These are phyloP conservation scores for Trachythela sp. DNA, from an alignment of 64 coral and sea anemone genomes.

Conservation along the genomic window DNA sequence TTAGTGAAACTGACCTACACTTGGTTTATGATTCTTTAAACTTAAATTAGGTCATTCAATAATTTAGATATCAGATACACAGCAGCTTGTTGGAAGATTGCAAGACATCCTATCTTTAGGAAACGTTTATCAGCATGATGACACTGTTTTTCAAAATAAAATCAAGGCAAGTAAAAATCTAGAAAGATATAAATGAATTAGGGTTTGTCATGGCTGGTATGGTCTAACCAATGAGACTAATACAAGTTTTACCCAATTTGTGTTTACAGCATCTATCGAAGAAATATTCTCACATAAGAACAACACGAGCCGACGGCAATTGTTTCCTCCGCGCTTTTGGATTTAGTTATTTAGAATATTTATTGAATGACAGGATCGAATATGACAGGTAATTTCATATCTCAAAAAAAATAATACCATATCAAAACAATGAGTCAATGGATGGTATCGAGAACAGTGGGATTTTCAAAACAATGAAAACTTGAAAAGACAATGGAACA, in stretches of 20 bases:
- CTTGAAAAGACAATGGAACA: too few species aligned
- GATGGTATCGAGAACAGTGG: too few species aligned
- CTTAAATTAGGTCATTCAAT: background rate
- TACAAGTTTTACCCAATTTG: background rate
- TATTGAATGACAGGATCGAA: conserved; percentile 67
- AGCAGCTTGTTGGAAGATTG: conserved; percentile 56
- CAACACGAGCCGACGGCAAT: conserved; percentile 93
- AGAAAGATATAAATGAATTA: background rate
- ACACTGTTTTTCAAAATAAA: conserved; percentile 81
- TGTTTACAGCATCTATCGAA: conserved; percentile 60
- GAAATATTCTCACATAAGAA: conserved; percentile 85
- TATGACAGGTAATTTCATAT: conserved; percentile 71
- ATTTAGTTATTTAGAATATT: conserved; percentile 72
- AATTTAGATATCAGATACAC: conserved; percentile 73
- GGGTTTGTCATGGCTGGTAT: background rate
- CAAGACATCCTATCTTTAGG: conserved; percentile 59
- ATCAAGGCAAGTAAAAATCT: conserved; percentile 48
- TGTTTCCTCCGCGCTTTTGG: conserved; percentile 98
- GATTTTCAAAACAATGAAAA: too few species aligned
- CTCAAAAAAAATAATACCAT: background rate
- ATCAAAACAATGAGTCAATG: too few species aligned
- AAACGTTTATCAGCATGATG: conserved; percentile 74
- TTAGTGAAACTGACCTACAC: too few species aligned
- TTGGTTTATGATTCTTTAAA: too few species aligned
- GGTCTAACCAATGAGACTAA: background rate